Evolutionary conservation across 2,888 invertebrate genomes (phyloP), one percentile per base, ranked within the genome.

Genomic region (Eudasyphora cyanicolor): DNA sequence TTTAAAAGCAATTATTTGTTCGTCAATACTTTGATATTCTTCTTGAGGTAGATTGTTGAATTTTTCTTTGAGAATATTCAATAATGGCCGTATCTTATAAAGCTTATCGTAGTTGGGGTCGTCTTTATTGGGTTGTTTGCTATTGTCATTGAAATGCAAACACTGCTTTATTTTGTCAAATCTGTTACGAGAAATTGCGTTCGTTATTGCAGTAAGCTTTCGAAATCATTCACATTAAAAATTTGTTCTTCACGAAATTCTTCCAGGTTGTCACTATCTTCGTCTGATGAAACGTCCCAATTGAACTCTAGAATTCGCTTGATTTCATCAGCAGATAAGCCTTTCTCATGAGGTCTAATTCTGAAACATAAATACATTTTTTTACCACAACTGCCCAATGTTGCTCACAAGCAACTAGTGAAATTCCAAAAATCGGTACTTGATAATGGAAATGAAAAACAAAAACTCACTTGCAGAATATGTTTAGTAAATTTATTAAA

Each of bases 71-170:
- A 82, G 24, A 19, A 76, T 74, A 54, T 78, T 64, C 51, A 82
- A 79, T 71, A 85, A 82, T 71, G 82, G 78, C 24, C 64, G 76
- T 77, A 83, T 77, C 67, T 82, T 82, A 54, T 79, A 73, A 10
- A 82, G 60, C 62, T 82, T 79, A 73, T 74, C 78, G 35, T 70
- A 70, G 19, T 76, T 81, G 14, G 21, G n/a, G n/a, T n/a, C n/a
- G n/a, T n/a, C n/a, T n/a, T n/a, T n/a, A n/a, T n/a, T n/a, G n/a
- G n/a, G n/a, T n/a, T n/a, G n/a, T n/a, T n/a, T n/a, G n/a, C n/a
- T n/a, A n/a, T n/a, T n/a, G n/a, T n/a, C n/a, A n/a, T 77, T 69
- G 17, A 77, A 57, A 69, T 82, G 78, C 24, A 78, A 74, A 38
- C 64, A 83, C 51, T 76, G 57, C 70, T 73, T 77, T 21, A 81